Evolutionary conservation across 2,113 vertebrate genomes (phyloP), one percentile per base, ranked within the genome.

Genomic region (Psophia crepitans): DNA sequence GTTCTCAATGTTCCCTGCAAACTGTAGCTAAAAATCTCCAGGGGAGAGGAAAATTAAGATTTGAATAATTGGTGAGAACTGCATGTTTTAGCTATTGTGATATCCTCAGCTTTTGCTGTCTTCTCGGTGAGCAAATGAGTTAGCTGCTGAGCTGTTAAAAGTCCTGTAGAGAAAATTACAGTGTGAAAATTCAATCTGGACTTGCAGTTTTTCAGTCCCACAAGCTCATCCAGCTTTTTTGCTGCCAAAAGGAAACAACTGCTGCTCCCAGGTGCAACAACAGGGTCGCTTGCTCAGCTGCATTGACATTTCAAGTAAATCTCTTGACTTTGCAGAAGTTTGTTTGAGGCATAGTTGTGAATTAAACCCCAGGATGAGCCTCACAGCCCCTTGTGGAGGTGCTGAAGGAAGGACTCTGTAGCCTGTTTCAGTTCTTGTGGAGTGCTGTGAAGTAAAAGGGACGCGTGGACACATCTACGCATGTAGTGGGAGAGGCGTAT

Each of bases 81-180:
- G 49, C 17, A 9, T 94, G 48, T 81, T 96, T 96, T 93, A 84
- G 87, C 58, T 89, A 60, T 93, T 96, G 65, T 94, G 87, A 66
- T 91, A 89, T 12, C n/a, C 91, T 97, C 87, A 94, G 87, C 82
- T 94, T 95, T 95, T 90, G 48, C 89, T 41, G 69, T 85, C 61
- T 60, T 58, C 79, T 86, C 65, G 73, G 77, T 5, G 9, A 89
- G 70, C 76, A 90, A 97, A 88, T 81, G 69, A 79, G 74, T 88
- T 78, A 32, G 68, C 89, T 96, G 95, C 89, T 96, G 93, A 96
- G 93, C 93, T 95, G 71, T 94, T 96, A 73, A 73, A 97, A 95
- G 74, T 87, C 78, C 82, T 79, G 39, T 60, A 73, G 93, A 90
- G 93, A 95, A 96, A 97, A 97, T 87, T 94, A 44, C 66, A 80